Evolutionary conservation across 2,797 vertebrate species (phyloP).

Genomic region (Oceanodroma leucorhoa): DNA sequence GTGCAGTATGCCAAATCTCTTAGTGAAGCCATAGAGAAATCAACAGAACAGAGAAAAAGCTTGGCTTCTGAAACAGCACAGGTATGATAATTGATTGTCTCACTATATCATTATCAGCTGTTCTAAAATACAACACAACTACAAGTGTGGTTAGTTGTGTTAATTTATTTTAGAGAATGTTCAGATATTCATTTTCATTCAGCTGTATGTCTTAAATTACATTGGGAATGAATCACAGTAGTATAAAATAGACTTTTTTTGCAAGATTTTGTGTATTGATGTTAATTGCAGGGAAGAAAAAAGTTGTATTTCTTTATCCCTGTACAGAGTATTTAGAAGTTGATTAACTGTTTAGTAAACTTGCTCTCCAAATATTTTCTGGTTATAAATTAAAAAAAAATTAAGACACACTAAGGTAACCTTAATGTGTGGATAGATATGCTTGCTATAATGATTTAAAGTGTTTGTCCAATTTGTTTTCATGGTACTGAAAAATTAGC

Average conservation of each 20-base stretch:
- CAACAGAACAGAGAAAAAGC: constrained; percentile 95
- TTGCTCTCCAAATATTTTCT: background rate
- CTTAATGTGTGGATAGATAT: background rate
- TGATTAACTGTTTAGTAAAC: background rate
- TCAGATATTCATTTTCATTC: background rate
- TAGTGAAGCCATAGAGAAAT: constrained; percentile 97
- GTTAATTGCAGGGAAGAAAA: background rate
- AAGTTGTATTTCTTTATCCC: background rate
- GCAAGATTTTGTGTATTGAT: background rate
- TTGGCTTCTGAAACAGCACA: constrained; percentile 87
- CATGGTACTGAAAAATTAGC: background rate
- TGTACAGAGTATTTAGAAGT: background rate
- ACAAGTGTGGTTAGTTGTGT: background rate
- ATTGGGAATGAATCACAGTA: background rate
- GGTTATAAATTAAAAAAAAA: background rate
- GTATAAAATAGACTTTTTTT: background rate
- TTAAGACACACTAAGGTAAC: background rate
- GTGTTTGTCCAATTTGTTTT: background rate
- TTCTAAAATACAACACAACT: background rate
- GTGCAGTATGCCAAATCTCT: constrained; percentile 98
- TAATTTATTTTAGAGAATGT: background rate
- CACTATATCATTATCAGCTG: background rate
- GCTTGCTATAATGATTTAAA: background rate
- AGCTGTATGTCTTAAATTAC: background rate
- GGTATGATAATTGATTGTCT: constrained; percentile 60